Conservation (phyloP, 2,888 invertebrate species). For the Agonopterix heracliana region DNA sequence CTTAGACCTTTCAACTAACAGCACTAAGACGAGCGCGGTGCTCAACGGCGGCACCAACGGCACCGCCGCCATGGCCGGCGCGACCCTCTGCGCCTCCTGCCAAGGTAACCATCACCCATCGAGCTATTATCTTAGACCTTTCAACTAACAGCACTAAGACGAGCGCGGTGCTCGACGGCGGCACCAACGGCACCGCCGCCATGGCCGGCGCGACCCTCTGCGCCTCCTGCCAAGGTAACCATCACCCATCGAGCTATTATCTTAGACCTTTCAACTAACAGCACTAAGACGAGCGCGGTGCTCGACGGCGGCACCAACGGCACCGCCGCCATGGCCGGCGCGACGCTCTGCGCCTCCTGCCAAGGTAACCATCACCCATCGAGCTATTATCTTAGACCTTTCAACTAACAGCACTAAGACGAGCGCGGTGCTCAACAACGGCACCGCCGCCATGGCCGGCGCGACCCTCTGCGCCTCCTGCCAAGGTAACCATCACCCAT, state of each 20-base stretch:
- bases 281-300: constrained; percentile 74
- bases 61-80: constrained; percentile 70
- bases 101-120: constrained; percentile 40
- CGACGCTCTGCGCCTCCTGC: constrained; percentile 73
- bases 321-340: constrained; percentile 70
- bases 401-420: too few relatives aligned
- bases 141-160: constrained; percentile 58
- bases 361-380: constrained; percentile 40
- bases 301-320: constrained; percentile 88
- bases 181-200: constrained; percentile 82
- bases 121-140: constrained; percentile 5
- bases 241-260: constrained; percentile 4
- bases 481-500: too few relatives aligned
- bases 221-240: constrained; percentile 71
- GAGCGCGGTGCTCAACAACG: too few relatives aligned
- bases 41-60: constrained; percentile 89
- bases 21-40: constrained; percentile 74
- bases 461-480: too few relatives aligned
- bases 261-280: constrained; percentile 41
- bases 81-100: constrained; percentile 73
- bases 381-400: constrained; percentile 5
- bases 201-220: constrained; percentile 64
- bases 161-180: constrained; percentile 85
- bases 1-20: constrained; percentile 41
- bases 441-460: too few relatives aligned